Conservation (phyloP, 1,140 invertebrate species). For the Trichomalopsis sarcophagae region DNA sequence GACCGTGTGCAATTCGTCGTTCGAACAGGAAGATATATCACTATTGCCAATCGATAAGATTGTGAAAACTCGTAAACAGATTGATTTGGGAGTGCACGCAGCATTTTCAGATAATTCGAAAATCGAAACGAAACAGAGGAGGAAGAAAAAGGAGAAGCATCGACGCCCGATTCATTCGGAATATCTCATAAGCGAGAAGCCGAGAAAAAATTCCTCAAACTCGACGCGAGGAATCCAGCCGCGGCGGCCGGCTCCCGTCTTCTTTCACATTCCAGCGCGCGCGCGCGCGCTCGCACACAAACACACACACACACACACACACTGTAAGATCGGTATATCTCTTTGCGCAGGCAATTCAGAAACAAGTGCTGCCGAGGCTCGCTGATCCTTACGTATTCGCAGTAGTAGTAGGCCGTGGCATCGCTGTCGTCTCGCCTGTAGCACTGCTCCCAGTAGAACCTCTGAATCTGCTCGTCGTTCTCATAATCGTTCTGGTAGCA, state of each 20-base stretch:
- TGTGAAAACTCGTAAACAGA: too few relatives aligned
- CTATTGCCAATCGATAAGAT: too few relatives aligned
- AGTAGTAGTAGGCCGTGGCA: constrained; percentile 72
- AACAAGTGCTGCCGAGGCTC: too few relatives aligned
- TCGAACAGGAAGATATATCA: too few relatives aligned
- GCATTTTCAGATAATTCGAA: too few relatives aligned
- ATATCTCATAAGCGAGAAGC: not conserved
- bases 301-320: not conserved
- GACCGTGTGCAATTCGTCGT: too few relatives aligned
- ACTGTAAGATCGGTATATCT: too few relatives aligned
- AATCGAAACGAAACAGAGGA: not conserved
- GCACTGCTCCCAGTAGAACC: constrained; percentile 74
- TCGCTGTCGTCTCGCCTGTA: constrained; percentile 69
- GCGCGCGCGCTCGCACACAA: not conserved
- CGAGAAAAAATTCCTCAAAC: constrained; percentile 31
- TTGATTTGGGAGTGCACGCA: too few relatives aligned
- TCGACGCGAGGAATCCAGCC: constrained; percentile 15
- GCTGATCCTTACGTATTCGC: constrained; percentile 72
- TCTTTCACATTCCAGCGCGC: constrained; percentile 24
- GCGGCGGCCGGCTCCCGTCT: not conserved
- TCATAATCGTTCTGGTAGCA: constrained; percentile 74
- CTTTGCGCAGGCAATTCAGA: too few relatives aligned
- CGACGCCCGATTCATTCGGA: not conserved
- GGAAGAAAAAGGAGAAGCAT: not conserved
- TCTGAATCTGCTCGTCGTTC: constrained; percentile 73